phyloP scores from a whole-genome alignment of 30 jellyfish, hydroid and myxozoan species.

The Clytia hemisphaerica region DNA sequence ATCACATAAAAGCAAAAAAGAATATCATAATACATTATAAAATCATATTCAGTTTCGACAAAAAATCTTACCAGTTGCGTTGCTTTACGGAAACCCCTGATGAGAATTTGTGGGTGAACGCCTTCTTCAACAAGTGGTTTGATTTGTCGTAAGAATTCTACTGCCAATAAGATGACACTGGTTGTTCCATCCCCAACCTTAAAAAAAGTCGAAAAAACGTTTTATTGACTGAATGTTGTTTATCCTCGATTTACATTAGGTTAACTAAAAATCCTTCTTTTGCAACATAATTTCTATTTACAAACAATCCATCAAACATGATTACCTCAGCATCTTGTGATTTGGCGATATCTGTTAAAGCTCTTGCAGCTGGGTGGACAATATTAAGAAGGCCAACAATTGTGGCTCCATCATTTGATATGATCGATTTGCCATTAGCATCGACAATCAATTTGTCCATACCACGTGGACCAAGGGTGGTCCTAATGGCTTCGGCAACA shows the following conservation, averaged over 20 bases:
- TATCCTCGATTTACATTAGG: background rate
- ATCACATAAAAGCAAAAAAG: background rate
- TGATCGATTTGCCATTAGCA: constrained; percentile 83
- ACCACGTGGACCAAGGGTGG: constrained; percentile 99
- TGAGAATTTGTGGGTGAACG: constrained; percentile 87
- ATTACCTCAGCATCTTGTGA: constrained; percentile 99
- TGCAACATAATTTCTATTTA: background rate
- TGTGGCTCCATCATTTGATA: constrained; percentile 99
- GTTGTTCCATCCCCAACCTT: constrained; percentile 99
- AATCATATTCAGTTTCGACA: background rate
- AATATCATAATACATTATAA: background rate
- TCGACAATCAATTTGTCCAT: constrained; percentile 97
- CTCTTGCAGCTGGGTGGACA: constrained; percentile 99
- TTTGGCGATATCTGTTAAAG: constrained; percentile 91
- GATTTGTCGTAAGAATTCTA: constrained; percentile 74
- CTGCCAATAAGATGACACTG: constrained; percentile 89
- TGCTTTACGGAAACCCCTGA: constrained; percentile 90
- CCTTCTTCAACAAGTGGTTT: constrained; percentile 93
- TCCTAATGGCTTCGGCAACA: constrained; percentile 96
- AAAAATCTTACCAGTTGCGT: constrained; percentile 78
- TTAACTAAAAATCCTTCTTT: background rate
- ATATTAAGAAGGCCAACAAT: constrained; percentile 63
- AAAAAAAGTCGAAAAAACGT: background rate
- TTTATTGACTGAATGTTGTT: background rate
- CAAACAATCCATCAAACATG: background rate